Conservation (phyloP, 2,797 vertebrate genomes). For the Oreochromis mossambicus region DNA sequence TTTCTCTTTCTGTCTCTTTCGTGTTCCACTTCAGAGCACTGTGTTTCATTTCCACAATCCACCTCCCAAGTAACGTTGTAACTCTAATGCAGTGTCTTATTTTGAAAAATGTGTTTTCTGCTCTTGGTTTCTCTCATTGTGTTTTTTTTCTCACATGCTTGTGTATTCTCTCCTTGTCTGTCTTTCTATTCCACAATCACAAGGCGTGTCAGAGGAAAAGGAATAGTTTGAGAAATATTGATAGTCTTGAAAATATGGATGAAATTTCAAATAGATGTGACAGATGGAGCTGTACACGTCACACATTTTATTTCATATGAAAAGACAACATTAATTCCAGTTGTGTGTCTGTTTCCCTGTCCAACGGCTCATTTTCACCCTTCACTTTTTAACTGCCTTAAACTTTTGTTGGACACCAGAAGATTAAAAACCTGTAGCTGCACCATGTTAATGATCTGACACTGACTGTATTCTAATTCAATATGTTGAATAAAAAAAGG, state of each 20-base stretch:
- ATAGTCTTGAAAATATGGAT: neutral
- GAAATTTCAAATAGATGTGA: neutral
- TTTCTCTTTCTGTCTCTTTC: neutral
- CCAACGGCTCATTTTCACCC: neutral
- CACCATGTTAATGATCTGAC: neutral
- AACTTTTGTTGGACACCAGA: neutral
- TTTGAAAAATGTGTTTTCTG: constrained; percentile 10
- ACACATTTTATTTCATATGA: neutral
- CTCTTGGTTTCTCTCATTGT: neutral
- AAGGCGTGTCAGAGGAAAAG: neutral
- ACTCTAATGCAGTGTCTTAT: constrained; percentile 6
- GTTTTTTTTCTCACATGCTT: neutral
- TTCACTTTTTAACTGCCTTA: constrained; percentile 25
- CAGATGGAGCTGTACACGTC: neutral
- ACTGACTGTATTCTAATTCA: neutral
- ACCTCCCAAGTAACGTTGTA: neutral
- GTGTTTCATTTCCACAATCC: constrained; percentile 1
- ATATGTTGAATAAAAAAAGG: constrained; percentile 6
- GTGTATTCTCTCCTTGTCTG: neutral
- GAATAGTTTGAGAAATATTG: neutral
- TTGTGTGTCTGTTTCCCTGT: neutral
- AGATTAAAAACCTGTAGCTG: neutral
- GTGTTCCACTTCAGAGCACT: constrained; percentile 20
- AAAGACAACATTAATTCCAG: neutral
- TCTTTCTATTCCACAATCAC: neutral